These are phyloP conservation scores for Stegodyphus dumicola DNA, from an alignment of 1,140 invertebrate genomes.

Conservation along the genomic window DNA sequence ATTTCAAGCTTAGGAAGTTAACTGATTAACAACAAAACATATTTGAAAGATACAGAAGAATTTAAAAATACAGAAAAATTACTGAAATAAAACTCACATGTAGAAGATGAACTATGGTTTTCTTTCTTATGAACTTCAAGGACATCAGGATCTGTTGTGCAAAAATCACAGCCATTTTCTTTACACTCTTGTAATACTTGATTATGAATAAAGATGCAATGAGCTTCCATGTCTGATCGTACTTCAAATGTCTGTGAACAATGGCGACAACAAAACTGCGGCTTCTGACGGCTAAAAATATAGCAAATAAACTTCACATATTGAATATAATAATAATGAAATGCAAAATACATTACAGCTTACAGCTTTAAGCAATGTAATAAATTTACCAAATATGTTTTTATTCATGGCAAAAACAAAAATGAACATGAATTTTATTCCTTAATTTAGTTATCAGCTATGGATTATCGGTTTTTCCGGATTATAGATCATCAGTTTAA, in stretches of 20 bases:
- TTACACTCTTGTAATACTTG: slow-evolving; percentile 67
- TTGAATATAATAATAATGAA: too few relatives aligned
- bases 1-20: background rate
- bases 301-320: background rate
- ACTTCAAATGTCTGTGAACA: slow-evolving; percentile 67
- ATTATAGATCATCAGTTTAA: too few relatives aligned
- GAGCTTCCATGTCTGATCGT: slow-evolving; percentile 66
- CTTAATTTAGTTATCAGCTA: too few relatives aligned
- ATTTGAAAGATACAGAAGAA: background rate
- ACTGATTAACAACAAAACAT: background rate
- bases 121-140: slow-evolving; percentile 64
- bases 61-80: background rate
- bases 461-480: too few relatives aligned
- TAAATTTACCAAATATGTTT: too few relatives aligned
- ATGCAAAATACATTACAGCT: too few relatives aligned
- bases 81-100: slow-evolving; percentile 8
- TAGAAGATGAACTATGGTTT: slow-evolving; percentile 63
- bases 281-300: slow-evolving; percentile 29
- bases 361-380: too few relatives aligned
- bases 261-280: slow-evolving; percentile 64
- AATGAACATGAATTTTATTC: too few relatives aligned
- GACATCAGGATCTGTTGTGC: slow-evolving; percentile 63
- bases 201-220: slow-evolving; percentile 66
- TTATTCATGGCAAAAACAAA: too few relatives aligned
- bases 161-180: slow-evolving; percentile 66